These are phyloP conservation scores for Genyomyrus donnyi DNA, from an alignment of 2,113 vertebrate genomes.

Conservation along the genomic window DNA sequence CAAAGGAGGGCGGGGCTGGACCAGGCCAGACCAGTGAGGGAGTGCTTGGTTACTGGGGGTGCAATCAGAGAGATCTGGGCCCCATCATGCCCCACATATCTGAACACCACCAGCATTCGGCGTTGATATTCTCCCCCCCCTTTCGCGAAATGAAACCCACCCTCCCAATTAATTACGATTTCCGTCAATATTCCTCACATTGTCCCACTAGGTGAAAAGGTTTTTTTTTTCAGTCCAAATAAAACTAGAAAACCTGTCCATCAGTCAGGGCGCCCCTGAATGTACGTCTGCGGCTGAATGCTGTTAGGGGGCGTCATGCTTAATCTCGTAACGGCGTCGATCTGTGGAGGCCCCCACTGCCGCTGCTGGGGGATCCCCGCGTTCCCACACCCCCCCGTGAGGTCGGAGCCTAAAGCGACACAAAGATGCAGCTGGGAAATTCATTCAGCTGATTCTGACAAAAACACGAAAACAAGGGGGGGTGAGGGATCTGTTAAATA, in stretches of 20 bases:
- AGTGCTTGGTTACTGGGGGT: background rate
- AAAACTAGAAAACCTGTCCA: background rate
- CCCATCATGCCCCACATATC: background rate
- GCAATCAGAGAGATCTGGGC: background rate
- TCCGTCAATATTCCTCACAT: background rate
- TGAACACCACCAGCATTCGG: background rate
- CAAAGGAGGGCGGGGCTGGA: background rate
- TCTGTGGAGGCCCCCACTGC: slow-evolving; percentile 14
- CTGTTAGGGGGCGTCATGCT: slow-evolving; percentile 27
- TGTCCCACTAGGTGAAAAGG: background rate
- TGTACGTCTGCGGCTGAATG: slow-evolving; percentile 7
- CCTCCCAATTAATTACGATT: background rate
- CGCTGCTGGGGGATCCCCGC: background rate
- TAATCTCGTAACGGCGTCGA: slow-evolving; percentile 15
- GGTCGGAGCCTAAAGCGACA: background rate
- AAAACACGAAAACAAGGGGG: background rate
- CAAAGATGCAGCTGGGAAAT: slow-evolving; percentile 28
- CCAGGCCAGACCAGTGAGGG: background rate
- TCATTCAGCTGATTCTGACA: slow-evolving; percentile 14
- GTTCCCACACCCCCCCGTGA: slow-evolving; percentile 24
- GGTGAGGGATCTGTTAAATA: background rate
- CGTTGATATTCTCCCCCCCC: background rate
- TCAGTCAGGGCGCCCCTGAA: background rate
- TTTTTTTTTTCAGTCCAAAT: background rate
- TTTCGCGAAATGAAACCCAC: too few relatives aligned